A percentile compares a stretch with the other conserved stretches of the same genome.
Evolutionary conservation across 2,797 vertebrate species (phyloP).

Genomic region (Caiman crocodilus): DNA sequence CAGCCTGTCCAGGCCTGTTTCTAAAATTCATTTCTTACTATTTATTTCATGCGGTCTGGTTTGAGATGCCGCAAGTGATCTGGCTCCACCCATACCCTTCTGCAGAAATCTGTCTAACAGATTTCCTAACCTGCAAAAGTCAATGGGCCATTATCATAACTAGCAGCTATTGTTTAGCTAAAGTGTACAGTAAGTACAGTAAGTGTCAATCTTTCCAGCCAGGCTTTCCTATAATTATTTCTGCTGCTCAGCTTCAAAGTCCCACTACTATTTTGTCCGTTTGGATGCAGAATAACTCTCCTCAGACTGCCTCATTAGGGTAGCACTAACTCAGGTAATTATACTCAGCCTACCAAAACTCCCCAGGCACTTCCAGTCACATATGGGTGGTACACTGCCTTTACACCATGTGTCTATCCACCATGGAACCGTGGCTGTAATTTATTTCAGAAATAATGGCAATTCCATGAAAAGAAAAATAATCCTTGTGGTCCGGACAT

Average conservation of each 20-base stretch:
- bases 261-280: not conserved
- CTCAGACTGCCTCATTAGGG: not conserved
- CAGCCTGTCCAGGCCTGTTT: not conserved
- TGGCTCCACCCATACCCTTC: not conserved
- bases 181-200: too few relatives aligned
- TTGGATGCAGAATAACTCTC: not conserved
- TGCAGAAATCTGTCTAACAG: rapidly evolving
- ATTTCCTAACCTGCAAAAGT: not conserved
- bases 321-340: not conserved
- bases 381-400: not conserved
- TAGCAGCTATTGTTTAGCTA: not conserved
- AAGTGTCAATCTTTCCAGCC: too few relatives aligned
- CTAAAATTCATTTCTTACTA: not conserved
- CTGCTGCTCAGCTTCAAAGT: not conserved
- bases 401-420: not conserved
- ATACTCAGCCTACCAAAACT: not conserved
- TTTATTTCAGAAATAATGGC: not conserved
- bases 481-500: not conserved
- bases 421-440: not conserved
- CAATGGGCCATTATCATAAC: not conserved
- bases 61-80: not conserved
- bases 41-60: not conserved
- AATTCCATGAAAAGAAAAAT: not conserved
- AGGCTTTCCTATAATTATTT: not conserved
- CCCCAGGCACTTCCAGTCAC: not conserved